Evolutionary conservation across 2,797 vertebrate species (phyloP).

Genomic region (Pseudotriccus pelzelni): DNA sequence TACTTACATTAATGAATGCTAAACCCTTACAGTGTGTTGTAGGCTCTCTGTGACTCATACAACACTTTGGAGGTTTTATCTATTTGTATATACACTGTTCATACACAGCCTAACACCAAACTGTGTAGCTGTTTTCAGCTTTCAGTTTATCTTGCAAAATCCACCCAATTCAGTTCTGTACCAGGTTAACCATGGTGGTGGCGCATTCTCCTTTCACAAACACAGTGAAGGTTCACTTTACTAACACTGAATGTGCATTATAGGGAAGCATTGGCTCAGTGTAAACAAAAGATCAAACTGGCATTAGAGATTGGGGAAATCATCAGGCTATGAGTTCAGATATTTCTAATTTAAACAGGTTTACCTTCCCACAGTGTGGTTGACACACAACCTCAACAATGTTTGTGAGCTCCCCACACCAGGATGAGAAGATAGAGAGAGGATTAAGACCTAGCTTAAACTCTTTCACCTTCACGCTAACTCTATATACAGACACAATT

Average conservation of each 20-base stretch:
- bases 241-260: not conserved
- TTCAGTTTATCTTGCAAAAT: not conserved
- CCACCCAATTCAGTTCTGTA: fast-evolving
- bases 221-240: not conserved
- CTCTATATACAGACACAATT: not conserved
- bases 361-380: not conserved
- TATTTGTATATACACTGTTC: not conserved
- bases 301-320: not conserved
- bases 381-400: not conserved
- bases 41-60: not conserved
- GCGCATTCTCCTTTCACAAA: not conserved
- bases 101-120: not conserved
- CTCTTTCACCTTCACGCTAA: not conserved
- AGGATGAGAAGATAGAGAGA: not conserved
- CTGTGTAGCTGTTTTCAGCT: not conserved
- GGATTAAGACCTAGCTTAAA: not conserved
- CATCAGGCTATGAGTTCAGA: not conserved
- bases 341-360: not conserved
- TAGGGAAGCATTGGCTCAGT: not conserved
- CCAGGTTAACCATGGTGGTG: not conserved
- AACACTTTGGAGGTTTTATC: not conserved
- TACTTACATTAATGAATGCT: not conserved
- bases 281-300: not conserved
- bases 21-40: not conserved
- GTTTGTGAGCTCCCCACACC: not conserved